phyloP scores from a whole-genome alignment of 2,888 invertebrate genomes.

The Tyria jacobaeae region DNA sequence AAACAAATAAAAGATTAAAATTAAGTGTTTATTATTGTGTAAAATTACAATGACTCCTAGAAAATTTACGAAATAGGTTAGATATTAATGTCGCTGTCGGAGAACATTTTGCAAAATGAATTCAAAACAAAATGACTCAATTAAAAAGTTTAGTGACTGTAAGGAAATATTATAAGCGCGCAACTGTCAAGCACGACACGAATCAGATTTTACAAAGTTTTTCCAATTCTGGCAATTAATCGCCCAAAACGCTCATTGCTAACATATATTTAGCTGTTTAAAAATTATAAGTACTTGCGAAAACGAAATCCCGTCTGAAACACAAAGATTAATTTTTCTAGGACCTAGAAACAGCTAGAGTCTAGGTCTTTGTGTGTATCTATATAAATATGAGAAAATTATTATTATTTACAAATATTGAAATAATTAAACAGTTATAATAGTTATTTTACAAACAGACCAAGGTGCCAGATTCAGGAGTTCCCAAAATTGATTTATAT shows the following conservation, averaged over 20 bases:
- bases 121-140: conserved; percentile 26
- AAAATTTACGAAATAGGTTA: conserved; percentile 26
- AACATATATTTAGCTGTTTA: conserved; percentile 36
- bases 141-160: conserved; percentile 17
- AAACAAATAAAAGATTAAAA: neutral
- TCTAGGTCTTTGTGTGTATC: too few relatives aligned
- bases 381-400: too few relatives aligned
- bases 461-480: too few relatives aligned
- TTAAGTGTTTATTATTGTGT: conserved; percentile 8
- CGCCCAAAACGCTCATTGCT: neutral
- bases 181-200: neutral
- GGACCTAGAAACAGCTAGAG: too few relatives aligned
- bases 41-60: conserved; percentile 12
- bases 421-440: too few relatives aligned
- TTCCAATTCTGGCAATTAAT: neutral
- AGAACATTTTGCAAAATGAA: conserved; percentile 33
- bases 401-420: too few relatives aligned
- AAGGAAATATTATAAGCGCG: conserved; percentile 6
- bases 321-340: too few relatives aligned
- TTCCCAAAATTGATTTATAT: too few relatives aligned
- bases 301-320: too few relatives aligned
- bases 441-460: too few relatives aligned
- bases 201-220: neutral
- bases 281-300: conserved; percentile 21
- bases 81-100: conserved; percentile 14